phyloP scores from a whole-genome alignment of 92 coral and sea anemone genomes.

The Bergia puertoricense region DNA sequence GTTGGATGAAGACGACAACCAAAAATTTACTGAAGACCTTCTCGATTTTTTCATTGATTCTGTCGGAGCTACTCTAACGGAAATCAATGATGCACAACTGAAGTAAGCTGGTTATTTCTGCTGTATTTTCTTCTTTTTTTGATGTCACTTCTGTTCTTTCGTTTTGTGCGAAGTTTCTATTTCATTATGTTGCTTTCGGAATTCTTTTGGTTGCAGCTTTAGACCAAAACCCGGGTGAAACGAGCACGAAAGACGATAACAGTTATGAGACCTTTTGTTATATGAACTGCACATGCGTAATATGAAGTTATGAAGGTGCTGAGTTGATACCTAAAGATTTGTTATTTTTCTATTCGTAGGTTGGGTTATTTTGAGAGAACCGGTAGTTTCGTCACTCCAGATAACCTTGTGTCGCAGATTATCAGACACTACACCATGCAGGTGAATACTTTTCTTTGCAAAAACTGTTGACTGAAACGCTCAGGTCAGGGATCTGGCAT shows the following conservation, averaged over 20 bases:
- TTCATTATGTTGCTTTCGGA: background rate
- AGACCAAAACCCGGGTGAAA: background rate
- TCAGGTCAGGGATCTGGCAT: background rate
- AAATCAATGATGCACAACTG: slow-evolving; percentile 86
- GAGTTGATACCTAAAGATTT: no score
- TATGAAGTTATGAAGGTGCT: no score
- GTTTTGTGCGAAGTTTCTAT: background rate
- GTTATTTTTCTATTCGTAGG: slow-evolving; percentile 46
- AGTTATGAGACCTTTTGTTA: background rate
- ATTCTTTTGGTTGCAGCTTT: background rate
- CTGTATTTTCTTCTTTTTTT: background rate
- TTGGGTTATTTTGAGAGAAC: slow-evolving; percentile 93
- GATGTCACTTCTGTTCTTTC: background rate
- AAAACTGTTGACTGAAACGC: background rate
- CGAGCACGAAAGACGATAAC: background rate
- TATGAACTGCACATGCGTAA: no score
- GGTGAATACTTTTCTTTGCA: slow-evolving; percentile 39
- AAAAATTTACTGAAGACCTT: slow-evolving; percentile 70
- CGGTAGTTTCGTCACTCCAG: slow-evolving; percentile 83
- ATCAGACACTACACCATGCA: slow-evolving; percentile 93
- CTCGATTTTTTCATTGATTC: slow-evolving; percentile 92
- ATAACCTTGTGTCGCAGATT: slow-evolving; percentile 77
- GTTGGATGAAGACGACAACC: slow-evolving; percentile 79
- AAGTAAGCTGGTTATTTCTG: slow-evolving; percentile 56
- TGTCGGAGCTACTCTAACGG: slow-evolving; percentile 93